phyloP scores from a whole-genome alignment of 2,113 vertebrate genomes.

The Protobothrops mucrosquamatus region DNA sequence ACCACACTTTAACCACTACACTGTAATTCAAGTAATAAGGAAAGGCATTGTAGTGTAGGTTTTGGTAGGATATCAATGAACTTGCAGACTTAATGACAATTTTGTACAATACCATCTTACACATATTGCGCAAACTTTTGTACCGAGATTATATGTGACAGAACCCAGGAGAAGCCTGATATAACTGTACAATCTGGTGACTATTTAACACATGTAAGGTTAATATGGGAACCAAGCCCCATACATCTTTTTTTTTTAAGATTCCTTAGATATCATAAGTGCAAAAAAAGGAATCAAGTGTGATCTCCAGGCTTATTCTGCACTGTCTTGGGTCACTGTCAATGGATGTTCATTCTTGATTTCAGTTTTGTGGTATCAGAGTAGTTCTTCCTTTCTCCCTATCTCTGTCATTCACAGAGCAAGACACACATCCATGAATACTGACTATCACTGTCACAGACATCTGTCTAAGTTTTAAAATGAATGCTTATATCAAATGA shows the following conservation, averaged over 20 bases:
- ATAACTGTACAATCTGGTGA: neutral
- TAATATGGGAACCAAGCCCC: slow-evolving; percentile 4
- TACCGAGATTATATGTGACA: neutral
- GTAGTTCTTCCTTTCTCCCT: neutral
- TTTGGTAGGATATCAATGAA: neutral
- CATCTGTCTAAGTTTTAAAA: neutral
- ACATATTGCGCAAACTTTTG: neutral
- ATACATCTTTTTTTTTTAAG: slow-evolving; percentile 27
- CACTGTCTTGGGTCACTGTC: slow-evolving; percentile 19
- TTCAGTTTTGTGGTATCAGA: neutral
- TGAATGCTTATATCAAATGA: neutral
- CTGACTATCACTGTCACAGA: neutral
- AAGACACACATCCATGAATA: neutral
- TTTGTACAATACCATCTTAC: neutral
- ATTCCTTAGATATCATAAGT: slow-evolving; percentile 23
- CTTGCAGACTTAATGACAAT: neutral
- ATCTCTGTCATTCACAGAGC: neutral
- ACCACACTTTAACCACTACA: no score
- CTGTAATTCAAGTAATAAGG: neutral
- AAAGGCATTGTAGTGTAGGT: neutral
- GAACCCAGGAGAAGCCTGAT: neutral
- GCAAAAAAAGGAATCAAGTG: neutral
- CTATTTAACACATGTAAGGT: neutral
- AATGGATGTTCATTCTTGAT: slow-evolving; percentile 1
- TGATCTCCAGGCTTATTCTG: slow-evolving; percentile 38